Percentiles rank a stretch among this genome's conserved stretches.
phyloP scores from a whole-genome alignment of 2,888 invertebrate genomes.

The Pelosia muscerda region DNA sequence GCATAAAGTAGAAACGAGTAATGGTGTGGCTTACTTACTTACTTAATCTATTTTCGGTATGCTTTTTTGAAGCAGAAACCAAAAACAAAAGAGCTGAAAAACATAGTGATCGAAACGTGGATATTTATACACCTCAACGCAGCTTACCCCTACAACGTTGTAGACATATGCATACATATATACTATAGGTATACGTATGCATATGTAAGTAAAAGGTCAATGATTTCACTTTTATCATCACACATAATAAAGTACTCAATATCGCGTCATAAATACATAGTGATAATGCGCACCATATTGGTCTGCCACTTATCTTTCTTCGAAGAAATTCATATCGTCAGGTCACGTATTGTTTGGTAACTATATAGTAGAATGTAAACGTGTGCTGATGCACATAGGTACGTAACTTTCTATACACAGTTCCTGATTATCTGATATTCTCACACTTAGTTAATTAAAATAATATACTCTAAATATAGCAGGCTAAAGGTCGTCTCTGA shows the following conservation, averaged over 20 bases:
- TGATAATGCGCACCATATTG: constrained; percentile 57
- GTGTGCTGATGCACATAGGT: constrained; percentile 12
- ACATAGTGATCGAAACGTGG: too few relatives aligned
- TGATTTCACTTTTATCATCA: constrained; percentile 47
- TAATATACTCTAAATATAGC: constrained; percentile 8
- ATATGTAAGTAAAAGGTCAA: constrained; percentile 35
- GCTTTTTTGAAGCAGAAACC: too few relatives aligned
- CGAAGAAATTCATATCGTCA: constrained; percentile 59
- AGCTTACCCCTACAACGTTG: too few relatives aligned
- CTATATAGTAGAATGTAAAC: constrained; percentile 25
- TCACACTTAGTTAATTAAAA: constrained; percentile 19
- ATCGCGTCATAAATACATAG: constrained; percentile 57
- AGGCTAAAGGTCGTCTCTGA: constrained; percentile 24
- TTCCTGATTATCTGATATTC: constrained; percentile 21
- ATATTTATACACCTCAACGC: not conserved
- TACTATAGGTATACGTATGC: not conserved
- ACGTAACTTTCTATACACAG: constrained; percentile 21
- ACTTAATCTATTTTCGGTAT: too few relatives aligned
- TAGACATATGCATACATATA: too few relatives aligned
- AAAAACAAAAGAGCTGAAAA: too few relatives aligned
- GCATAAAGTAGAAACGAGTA: too few relatives aligned
- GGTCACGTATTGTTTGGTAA: constrained; percentile 39
- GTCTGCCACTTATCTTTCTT: constrained; percentile 59
- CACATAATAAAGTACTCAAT: constrained; percentile 51
- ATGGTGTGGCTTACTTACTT: too few relatives aligned